Evolutionary conservation across 2,797 vertebrate species (phyloP).

Genomic region (Pseudomugil gertrudae): DNA sequence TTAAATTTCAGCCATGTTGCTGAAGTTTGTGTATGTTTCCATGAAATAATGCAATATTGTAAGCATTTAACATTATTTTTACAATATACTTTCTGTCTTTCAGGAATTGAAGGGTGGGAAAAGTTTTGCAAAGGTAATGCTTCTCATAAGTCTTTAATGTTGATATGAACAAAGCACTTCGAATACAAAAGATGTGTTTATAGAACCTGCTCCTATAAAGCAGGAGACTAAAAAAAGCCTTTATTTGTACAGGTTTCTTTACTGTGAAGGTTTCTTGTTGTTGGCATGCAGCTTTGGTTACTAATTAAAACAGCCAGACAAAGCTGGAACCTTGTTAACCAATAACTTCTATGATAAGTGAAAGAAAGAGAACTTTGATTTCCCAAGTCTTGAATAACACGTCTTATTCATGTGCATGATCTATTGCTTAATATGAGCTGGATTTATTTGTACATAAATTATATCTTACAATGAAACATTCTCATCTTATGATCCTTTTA

Average conservation of each 20-base stretch:
- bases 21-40: neutral
- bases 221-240: neutral
- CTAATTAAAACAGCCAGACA: slow-evolving; percentile 48
- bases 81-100: slow-evolving; percentile 46
- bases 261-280: slow-evolving; percentile 29
- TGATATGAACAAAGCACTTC: slow-evolving; percentile 19
- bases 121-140: slow-evolving; percentile 92
- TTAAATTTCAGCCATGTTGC: neutral
- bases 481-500: neutral
- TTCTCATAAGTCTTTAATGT: slow-evolving; percentile 6
- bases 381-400: slow-evolving; percentile 11
- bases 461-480: neutral
- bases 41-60: neutral
- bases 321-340: slow-evolving; percentile 44
- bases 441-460: neutral
- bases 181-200: slow-evolving; percentile 25
- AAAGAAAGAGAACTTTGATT: slow-evolving; percentile 19
- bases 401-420: neutral
- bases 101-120: slow-evolving; percentile 98
- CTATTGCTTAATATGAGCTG: neutral
- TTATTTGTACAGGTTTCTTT: neutral
- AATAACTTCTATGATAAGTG: slow-evolving; percentile 44
- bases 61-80: neutral
- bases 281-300: slow-evolving; percentile 50
- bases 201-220: slow-evolving; percentile 17